phyloP scores from a whole-genome alignment of 2,797 vertebrate species.

The Melanotaenia parkinsoni region DNA sequence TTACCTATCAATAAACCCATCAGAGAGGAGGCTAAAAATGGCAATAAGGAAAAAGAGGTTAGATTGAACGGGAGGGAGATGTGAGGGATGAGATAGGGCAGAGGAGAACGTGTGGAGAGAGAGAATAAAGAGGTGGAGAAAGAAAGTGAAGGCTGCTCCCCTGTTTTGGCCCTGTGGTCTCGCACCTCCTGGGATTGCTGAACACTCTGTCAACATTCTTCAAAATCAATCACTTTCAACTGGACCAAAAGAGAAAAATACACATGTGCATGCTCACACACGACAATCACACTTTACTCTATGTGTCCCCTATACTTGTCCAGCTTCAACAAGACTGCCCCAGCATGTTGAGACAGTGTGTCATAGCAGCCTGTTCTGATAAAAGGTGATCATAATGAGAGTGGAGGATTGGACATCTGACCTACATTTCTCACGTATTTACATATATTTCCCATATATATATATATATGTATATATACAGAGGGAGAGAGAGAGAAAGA shows the following conservation, averaged over 20 bases:
- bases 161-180: constrained; percentile 71
- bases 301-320: constrained; percentile 40
- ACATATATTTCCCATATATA: not conserved
- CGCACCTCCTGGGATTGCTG: constrained; percentile 74
- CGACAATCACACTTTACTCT: constrained; percentile 41
- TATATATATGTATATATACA: too few relatives aligned
- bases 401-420: constrained; percentile 2
- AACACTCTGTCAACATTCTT: constrained; percentile 78
- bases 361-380: constrained; percentile 16
- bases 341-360: constrained; percentile 31
- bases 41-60: constrained; percentile 47
- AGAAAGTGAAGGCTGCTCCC: constrained; percentile 57
- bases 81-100: constrained; percentile 49
- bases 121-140: constrained; percentile 22
- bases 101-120: constrained; percentile 22
- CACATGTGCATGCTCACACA: constrained; percentile 26
- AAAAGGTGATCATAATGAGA: constrained; percentile 23
- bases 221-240: constrained; percentile 79
- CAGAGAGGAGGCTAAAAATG: constrained; percentile 59
- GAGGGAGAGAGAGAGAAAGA: too few relatives aligned
- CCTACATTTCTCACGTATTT: not conserved
- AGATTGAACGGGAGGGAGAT: constrained; percentile 58
- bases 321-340: constrained; percentile 26
- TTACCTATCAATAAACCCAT: constrained; percentile 81
- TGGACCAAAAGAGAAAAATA: constrained; percentile 59